These are phyloP conservation scores for Rhynchotus rufescens DNA, from an alignment of 2,797 vertebrate genomes.

Conservation along the genomic window DNA sequence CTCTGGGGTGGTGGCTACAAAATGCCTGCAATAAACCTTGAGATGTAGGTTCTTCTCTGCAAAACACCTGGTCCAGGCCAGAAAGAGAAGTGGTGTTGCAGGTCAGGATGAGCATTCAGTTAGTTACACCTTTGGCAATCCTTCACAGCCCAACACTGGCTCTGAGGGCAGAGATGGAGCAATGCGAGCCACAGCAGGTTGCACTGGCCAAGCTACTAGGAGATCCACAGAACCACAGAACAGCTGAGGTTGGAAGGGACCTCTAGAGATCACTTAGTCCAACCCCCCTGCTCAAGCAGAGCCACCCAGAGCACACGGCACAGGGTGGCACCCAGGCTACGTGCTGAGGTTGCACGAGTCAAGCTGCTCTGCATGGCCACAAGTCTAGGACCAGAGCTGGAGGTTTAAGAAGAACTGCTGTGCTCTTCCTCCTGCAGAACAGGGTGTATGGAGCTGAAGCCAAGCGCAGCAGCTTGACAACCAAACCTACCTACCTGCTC, in stretches of 20 bases:
- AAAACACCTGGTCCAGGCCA: not conserved
- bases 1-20: not conserved
- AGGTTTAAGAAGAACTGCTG: not conserved
- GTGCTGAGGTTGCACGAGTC: too few relatives aligned
- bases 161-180: not conserved
- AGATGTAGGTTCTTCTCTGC: not conserved
- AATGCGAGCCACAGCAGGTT: not conserved
- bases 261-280: too few relatives aligned
- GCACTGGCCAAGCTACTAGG: not conserved
- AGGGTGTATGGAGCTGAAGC: accelerated
- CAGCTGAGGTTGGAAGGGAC: too few relatives aligned
- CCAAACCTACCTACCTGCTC: constrained; percentile 84
- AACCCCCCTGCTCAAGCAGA: too few relatives aligned
- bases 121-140: not conserved
- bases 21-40: not conserved
- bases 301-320: too few relatives aligned
- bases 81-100: not conserved
- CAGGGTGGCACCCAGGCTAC: too few relatives aligned
- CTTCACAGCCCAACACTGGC: not conserved
- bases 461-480: not conserved
- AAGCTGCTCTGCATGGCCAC: not conserved
- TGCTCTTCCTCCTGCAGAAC: not conserved
- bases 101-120: not conserved
- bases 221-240: not conserved
- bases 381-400: not conserved